phyloP scores from a whole-genome alignment of 2,797 vertebrate genomes.

The Bovichtus diacanthus region DNA sequence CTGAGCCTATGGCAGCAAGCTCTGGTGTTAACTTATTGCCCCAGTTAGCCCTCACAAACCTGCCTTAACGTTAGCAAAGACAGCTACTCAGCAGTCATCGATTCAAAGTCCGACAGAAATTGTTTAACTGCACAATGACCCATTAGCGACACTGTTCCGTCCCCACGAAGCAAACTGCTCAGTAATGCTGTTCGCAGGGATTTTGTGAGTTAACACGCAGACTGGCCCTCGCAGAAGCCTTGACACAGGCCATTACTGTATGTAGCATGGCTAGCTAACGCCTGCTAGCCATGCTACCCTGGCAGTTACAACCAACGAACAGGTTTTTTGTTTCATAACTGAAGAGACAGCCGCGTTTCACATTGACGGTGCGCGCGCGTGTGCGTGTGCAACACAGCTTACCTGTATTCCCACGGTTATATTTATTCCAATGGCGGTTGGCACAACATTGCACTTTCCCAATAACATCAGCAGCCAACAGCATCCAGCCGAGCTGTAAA shows the following conservation, averaged over 20 bases:
- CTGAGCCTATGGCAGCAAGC: slow-evolving; percentile 11
- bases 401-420: slow-evolving; percentile 77
- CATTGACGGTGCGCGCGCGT: background rate
- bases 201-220: slow-evolving; percentile 9
- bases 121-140: background rate
- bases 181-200: background rate
- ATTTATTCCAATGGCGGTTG: slow-evolving; percentile 78
- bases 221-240: slow-evolving; percentile 44
- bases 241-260: slow-evolving; percentile 69
- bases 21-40: slow-evolving; percentile 38
- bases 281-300: slow-evolving; percentile 70
- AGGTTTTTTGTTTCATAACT: background rate
- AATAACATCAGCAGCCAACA: slow-evolving; percentile 79
- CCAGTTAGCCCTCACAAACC: slow-evolving; percentile 46
- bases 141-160: background rate
- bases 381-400: slow-evolving; percentile 42
- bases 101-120: slow-evolving; percentile 18
- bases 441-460: slow-evolving; percentile 82
- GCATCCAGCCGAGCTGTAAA: slow-evolving; percentile 86
- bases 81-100: slow-evolving; percentile 46
- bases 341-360: slow-evolving; percentile 2
- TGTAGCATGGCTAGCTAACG: slow-evolving; percentile 61
- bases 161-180: background rate
- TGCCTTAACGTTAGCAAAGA: slow-evolving; percentile 57
- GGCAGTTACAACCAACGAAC: slow-evolving; percentile 49